Evolutionary conservation across 2,888 invertebrate genomes (phyloP), one percentile per base, ranked within the genome.

Genomic region (Papilio gigon): DNA sequence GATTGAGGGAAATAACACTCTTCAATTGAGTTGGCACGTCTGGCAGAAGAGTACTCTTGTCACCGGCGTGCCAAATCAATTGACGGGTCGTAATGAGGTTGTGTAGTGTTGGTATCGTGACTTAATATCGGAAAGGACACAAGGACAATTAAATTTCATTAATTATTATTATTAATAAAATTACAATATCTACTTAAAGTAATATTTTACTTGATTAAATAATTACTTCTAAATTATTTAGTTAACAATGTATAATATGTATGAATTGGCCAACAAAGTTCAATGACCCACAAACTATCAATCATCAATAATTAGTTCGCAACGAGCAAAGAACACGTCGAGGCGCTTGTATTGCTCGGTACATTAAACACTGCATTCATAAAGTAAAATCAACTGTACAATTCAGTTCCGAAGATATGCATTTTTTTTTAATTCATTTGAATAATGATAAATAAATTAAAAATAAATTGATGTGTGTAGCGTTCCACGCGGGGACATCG

Each of bases 401-500:
- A n/a, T 30, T 14, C 17, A 56, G n/a, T n/a, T 56, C 53, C 30
- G 53, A 56, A 56, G 30, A 56, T 56, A 56, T 56, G 53, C 12
- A 53, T 53, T 53, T 27, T 53, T 53, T 27, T 25, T 25, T 27
- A 53, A 53, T 27, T 27, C 25, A 53, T 14, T 27, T 27, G 4
- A 27, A 3, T 25, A 25, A 50, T n/a, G n/a, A 25, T 22, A 27
- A 5, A 53, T 30, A 11, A 20, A 35, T 22, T 22, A 27, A 37
- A 20, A 37, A 42, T 44, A 14, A 53, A 63, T 33, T 25, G 60
- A 78, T 81, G 86, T 86, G 87, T 88, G 90, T 86, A 88, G 88
- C 90, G 88, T 85, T 84, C 83, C 82, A 81, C 85, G 83, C 82
- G 82, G 84, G 83, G 84, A 85, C 80, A 84, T 77, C 85, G 83